Conservation (phyloP, 2,113 vertebrate genomes). For the Hippocampus mohnikei region DNA sequence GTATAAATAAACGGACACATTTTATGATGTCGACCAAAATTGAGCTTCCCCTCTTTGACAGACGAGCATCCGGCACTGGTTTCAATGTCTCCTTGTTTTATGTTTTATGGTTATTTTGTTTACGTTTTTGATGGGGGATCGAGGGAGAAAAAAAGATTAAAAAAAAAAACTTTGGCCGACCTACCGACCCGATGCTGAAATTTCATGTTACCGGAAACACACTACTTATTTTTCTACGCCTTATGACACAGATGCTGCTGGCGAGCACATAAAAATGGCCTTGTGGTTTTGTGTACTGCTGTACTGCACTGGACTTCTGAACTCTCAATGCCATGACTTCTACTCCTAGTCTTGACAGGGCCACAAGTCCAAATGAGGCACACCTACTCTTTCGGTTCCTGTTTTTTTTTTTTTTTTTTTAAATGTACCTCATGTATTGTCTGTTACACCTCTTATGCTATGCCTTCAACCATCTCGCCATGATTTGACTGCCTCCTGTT, state of each 20-base stretch:
- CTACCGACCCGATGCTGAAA: no score
- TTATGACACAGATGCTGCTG: conserved; percentile 16
- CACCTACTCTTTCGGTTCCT: background rate
- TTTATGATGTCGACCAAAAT: no score
- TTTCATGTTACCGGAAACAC: no score
- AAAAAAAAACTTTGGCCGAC: no score
- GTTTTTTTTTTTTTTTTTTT: background rate
- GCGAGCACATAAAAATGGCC: conserved; percentile 38
- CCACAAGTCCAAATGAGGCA: background rate
- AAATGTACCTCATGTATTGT: background rate
- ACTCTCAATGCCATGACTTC: background rate
- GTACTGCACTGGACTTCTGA: background rate
- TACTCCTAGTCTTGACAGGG: background rate
- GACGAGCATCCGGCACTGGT: no score
- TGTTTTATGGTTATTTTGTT: no score
- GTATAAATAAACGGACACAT: no score
- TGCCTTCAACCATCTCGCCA: conserved; percentile 1
- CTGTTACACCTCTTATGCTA: background rate
- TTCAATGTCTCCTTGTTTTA: no score
- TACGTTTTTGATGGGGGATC: no score
- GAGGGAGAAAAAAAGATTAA: no score
- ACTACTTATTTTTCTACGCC: no score
- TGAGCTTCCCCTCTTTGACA: no score
- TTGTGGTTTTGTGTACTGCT: conserved; percentile 44
- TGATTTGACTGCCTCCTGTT: background rate